Conservation (phyloP, 2,888 invertebrate genomes). For the Uropetala carovei region DNA sequence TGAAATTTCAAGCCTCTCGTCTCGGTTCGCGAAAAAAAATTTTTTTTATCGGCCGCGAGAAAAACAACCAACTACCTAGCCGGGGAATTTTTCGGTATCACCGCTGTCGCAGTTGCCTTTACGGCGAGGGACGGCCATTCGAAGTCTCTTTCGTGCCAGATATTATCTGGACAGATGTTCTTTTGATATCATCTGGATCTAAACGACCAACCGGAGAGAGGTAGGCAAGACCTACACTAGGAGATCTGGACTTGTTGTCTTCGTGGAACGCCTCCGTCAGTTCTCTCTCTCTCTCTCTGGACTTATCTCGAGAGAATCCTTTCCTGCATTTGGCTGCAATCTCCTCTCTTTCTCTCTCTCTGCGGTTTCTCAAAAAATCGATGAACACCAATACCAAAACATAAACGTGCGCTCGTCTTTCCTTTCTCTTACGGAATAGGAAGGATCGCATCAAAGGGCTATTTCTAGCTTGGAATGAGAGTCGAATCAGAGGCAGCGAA, state of each 20-base stretch:
- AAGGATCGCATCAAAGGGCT: too few species aligned
- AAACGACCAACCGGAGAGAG: conserved; percentile 19
- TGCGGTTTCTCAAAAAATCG: background rate
- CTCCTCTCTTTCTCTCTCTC: background rate
- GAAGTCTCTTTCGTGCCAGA: conserved; percentile 41
- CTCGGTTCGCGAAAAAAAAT: too few species aligned
- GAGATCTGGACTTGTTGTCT: conserved; percentile 46
- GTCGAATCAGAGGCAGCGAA: too few species aligned
- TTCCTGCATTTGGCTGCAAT: too few species aligned
- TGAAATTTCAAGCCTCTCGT: background rate
- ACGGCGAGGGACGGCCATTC: background rate
- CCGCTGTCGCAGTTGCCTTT: conserved; percentile 30
- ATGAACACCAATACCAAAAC: background rate
- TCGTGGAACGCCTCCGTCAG: background rate
- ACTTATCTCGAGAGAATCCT: background rate
- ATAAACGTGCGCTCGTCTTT: background rate
- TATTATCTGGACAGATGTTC: conserved; percentile 64
- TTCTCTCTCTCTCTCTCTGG: background rate
- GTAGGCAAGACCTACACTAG: conserved; percentile 18
- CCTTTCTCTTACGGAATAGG: background rate
- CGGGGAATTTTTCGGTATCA: background rate
- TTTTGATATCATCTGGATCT: conserved; percentile 59
- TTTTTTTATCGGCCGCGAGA: too few species aligned
- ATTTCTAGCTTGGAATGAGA: too few species aligned
- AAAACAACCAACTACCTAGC: background rate